Percentiles rank a stretch among this genome's conserved stretches.
Conservation (phyloP, 2,797 vertebrate genomes). For the Onychomys leucogaster region DNA sequence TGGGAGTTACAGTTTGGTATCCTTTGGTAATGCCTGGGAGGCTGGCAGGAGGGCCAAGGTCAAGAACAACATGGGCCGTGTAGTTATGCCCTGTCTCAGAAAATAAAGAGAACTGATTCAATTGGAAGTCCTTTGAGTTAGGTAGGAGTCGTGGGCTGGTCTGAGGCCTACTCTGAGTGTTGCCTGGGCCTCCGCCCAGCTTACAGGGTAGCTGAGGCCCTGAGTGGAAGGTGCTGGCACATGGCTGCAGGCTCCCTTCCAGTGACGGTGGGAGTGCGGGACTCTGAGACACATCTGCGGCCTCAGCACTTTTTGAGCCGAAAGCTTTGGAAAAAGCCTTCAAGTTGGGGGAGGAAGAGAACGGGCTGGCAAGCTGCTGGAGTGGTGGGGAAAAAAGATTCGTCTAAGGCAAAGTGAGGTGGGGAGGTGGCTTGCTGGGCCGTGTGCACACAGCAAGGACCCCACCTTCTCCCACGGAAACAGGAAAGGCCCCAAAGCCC, state of each 20-base stretch:
- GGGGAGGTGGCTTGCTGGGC: slow-evolving; percentile 36
- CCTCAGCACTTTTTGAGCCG: slow-evolving; percentile 80
- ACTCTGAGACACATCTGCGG: slow-evolving; percentile 54
- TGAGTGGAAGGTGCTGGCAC: not conserved
- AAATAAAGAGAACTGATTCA: not conserved
- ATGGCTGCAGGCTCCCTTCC: slow-evolving; percentile 48
- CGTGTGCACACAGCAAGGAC: not conserved
- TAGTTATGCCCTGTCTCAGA: not conserved
- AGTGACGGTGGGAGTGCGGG: not conserved
- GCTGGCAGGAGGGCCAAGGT: not conserved
- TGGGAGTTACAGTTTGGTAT: not conserved
- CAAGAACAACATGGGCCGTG: not conserved
- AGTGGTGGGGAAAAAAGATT: slow-evolving; percentile 46
- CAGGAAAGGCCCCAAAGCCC: not conserved
- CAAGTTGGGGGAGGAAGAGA: slow-evolving; percentile 24
- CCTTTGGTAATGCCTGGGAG: not conserved
- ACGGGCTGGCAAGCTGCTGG: slow-evolving; percentile 74
- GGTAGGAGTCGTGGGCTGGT: not conserved
- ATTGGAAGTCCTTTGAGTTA: not conserved
- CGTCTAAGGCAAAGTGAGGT: slow-evolving; percentile 66
- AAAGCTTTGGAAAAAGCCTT: slow-evolving; percentile 75
- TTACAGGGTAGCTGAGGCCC: not conserved
- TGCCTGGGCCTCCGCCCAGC: too few relatives aligned
- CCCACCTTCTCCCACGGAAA: not conserved
- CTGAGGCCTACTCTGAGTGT: not conserved